Base-by-base conservation (phyloP, 2,888 invertebrate genomes). In the Hemistola chrysoprasaria region DNA sequence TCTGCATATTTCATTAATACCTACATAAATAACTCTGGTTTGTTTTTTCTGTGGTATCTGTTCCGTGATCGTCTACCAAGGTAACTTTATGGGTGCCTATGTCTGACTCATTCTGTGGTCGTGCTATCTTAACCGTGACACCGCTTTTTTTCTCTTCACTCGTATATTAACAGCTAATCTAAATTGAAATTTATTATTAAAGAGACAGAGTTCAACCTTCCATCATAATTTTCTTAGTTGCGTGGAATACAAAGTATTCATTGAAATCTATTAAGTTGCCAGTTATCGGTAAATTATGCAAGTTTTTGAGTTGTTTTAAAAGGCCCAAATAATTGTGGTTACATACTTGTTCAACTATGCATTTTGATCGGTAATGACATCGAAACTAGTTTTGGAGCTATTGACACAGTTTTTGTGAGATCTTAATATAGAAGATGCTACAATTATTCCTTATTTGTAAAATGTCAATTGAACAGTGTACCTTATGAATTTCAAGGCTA, bases 101-200 rank as follows among this genome's bases (percentile, higher is more conserved):
- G 59, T 63, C 58, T 61, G 49, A 55, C 50, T 57, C 59, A 60
- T 52, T 53, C 41, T 71, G 65, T 62, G 57, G 63, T 67, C 65
- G 62, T 65, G 69, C 62, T 63, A 66, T 66, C 42, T 61, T 47
- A 59, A 71, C 71, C 81, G 76, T 82, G 77, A 78, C 78, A 66
- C 57, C 50, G 45, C 46, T 60, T 70, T 65, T 71, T 71, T 70
- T 56, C 54, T 47, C 39, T 41, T 35, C 8, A 30, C 28, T 28
- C 41, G 43, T 48, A 48, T 28, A 11, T 16, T 6, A 34, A 24
- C 25, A 24, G 29, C 42, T 40, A 51, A 24, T 46, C 40, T 32
- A 64, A 50, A 53, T 38, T 63, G 46, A 40, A 21, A 42, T 42
- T 26, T 42, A 42, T 44, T 9, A 8, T 40, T 30, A 26, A 35